Base-by-base conservation (phyloP, 2,113 vertebrate genomes). In the Miniopterus natalensis region DNA sequence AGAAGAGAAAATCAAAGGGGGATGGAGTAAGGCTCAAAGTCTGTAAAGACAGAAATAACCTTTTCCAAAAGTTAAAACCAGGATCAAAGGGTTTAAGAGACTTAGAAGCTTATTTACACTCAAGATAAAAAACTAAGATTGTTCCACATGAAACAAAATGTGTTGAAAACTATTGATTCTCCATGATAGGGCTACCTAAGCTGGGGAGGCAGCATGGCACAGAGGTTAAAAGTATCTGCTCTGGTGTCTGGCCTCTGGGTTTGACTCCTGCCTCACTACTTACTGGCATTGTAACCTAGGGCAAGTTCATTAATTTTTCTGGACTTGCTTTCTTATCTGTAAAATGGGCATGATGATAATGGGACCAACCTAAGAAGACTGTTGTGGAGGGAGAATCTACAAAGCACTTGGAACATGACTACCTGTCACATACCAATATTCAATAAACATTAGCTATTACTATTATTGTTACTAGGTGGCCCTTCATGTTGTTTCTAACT, bases 51-150 rank as follows among this genome's bases (percentile, higher is more conserved):
- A 81, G 21, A 93, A 87, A 78, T 66, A 86, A 86, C 90, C 13
- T 84, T 91, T 92, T 92, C 61, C 93, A 74, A 96, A 89, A 92
- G 47, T 91, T 65, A 87, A 36, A 95, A 77, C 36, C 75, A 88
- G 29, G 36, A 94, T 93, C 68, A 96, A 96, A 88, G 31, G 14
- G 12, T 66, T 93, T 94, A 84, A 86, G 11, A 91, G 75, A 92
- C 11, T 77, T 61, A 71, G 49, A 84, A 85, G 55, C 42, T 90
- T 63, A 92, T 83, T 97, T 90, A 87, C 49, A 88, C 14, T 78
- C 29, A 80, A 87, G 55, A 84, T 74, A 84, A 92, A 87, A 55
- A 91, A 36, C 27, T 74, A 59, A 80, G 49, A 86, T 53, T 94
- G 86, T 89, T 75, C 25, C 92, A 91, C 57, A 88, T 83, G 51